Evolutionary conservation across 1,140 invertebrate species (phyloP).

Genomic region (Pogonus chalceus): DNA sequence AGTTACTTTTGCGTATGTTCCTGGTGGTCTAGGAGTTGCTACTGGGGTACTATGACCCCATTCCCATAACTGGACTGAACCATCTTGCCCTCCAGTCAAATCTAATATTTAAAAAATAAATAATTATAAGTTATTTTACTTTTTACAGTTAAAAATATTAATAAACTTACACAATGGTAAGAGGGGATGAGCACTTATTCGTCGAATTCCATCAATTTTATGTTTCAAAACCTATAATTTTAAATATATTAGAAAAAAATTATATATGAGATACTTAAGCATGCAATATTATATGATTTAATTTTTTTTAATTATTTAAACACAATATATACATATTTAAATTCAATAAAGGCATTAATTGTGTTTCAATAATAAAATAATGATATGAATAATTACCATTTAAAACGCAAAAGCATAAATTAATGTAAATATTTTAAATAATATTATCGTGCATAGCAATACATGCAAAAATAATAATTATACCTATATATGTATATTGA

Average conservation of each 20-base stretch:
- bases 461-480: no score
- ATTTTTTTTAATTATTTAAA: no score
- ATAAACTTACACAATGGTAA: slow-evolving; percentile 82
- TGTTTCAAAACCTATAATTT: slow-evolving; percentile 65
- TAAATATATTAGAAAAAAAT: not conserved
- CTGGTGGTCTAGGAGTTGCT: slow-evolving; percentile 77
- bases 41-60: slow-evolving; percentile 90
- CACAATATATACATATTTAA: slow-evolving; percentile 10
- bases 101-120: slow-evolving; percentile 44
- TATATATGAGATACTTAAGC: slow-evolving; percentile 9
- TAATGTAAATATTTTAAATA: no score
- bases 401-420: no score
- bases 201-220: slow-evolving; percentile 85
- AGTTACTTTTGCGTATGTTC: slow-evolving; percentile 89
- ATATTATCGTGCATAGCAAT: no score
- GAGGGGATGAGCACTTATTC: slow-evolving; percentile 90
- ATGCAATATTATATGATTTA: no score
- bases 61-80: slow-evolving; percentile 95
- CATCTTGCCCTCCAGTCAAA: slow-evolving; percentile 92
- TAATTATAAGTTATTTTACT: not conserved
- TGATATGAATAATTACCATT: no score
- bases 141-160: slow-evolving; percentile 4
- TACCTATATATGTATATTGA: no score
- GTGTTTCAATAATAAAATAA: no score
- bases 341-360: not conserved